A percentile compares a stretch with the other conserved stretches of the same genome.
Conservation (phyloP, 2,113 vertebrate species). For the Myodes glareolus region DNA sequence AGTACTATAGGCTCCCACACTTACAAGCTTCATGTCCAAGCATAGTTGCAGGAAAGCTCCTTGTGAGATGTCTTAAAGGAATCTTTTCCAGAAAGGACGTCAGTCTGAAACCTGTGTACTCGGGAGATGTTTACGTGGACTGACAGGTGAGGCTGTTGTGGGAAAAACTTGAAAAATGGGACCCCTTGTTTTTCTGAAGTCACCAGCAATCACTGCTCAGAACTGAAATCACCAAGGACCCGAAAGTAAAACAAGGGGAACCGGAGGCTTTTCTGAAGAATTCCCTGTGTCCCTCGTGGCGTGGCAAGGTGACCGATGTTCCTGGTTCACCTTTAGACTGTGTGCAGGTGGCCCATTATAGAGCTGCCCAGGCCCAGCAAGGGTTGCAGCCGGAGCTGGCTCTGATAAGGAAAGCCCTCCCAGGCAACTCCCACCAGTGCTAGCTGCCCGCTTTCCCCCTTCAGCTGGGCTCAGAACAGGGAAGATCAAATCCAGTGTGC, state of each 20-base stretch:
- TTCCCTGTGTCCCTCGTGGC: too few relatives aligned
- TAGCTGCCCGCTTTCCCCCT: not conserved
- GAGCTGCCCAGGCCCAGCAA: not conserved
- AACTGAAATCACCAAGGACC: fast-evolving
- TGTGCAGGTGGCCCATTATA: not conserved
- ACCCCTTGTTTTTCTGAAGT: not conserved
- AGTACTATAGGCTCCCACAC: fast-evolving
- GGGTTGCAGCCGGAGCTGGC: fast-evolving
- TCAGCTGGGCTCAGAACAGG: not conserved
- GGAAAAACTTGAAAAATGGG: not conserved
- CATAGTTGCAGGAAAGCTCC: not conserved
- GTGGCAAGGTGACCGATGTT: not conserved
- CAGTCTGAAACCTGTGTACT: not conserved
- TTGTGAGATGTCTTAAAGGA: not conserved
- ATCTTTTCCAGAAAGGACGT: not conserved
- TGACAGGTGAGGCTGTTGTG: not conserved
- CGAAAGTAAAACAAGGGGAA: not conserved
- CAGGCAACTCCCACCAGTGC: not conserved
- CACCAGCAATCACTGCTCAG: not conserved
- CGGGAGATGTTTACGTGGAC: not conserved
- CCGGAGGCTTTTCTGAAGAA: not conserved
- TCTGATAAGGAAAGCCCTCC: fast-evolving
- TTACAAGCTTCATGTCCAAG: fast-evolving
- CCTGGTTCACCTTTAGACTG: not conserved
- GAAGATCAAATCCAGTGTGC: not conserved